These are phyloP conservation scores for Melipona beecheii DNA, from an alignment of 2,888 invertebrate species.

Conservation along the genomic window DNA sequence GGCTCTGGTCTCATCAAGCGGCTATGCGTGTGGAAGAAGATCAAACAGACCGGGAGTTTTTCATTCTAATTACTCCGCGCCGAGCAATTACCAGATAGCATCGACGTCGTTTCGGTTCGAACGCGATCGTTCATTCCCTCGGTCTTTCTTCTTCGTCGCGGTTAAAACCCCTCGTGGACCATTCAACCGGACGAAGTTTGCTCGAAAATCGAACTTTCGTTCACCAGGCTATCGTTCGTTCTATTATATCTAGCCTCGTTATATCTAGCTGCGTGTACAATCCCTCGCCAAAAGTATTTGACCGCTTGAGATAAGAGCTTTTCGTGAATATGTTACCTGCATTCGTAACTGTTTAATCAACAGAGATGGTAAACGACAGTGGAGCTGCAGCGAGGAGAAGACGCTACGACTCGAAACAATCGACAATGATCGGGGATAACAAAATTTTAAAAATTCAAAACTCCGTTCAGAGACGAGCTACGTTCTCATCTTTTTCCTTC, in stretches of 20 bases:
- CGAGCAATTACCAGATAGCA: constrained; percentile 73
- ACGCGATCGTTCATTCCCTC: constrained; percentile 32
- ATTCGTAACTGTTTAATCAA: too few relatives aligned
- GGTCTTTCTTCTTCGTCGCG: not conserved
- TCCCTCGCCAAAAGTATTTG: too few relatives aligned
- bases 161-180: not conserved
- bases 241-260: not conserved
- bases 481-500: too few relatives aligned
- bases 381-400: too few relatives aligned
- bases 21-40: constrained; percentile 64
- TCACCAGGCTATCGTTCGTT: not conserved
- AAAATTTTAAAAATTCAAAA: too few relatives aligned
- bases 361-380: too few relatives aligned
- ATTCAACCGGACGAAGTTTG: constrained; percentile 1
- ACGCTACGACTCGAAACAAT: too few relatives aligned
- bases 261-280: too few relatives aligned
- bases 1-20: constrained; percentile 72
- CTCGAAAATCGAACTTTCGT: not conserved
- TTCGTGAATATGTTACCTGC: too few relatives aligned
- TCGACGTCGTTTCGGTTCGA: constrained; percentile 48
- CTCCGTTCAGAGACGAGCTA: too few relatives aligned
- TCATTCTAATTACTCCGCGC: constrained; percentile 72
- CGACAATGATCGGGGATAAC: too few relatives aligned
- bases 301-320: too few relatives aligned
- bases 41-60: constrained; percentile 81